Evolutionary conservation across 2,797 vertebrate genomes (phyloP), one percentile per base, ranked within the genome.

Genomic region (Anguilla anguilla): DNA sequence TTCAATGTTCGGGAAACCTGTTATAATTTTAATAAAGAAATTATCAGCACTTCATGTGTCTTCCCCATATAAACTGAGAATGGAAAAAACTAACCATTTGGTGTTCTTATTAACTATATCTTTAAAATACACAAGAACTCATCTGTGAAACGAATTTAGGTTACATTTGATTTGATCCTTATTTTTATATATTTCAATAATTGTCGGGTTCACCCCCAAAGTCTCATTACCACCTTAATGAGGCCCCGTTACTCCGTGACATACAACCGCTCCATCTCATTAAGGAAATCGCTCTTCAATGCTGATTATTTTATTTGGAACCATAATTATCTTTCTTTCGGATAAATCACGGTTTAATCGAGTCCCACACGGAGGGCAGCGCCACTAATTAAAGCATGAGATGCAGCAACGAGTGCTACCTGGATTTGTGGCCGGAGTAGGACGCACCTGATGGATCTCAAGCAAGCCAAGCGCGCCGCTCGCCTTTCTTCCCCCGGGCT

Each of bases 271-370:
- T 98, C 97, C 96, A 95, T 97, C 97, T 99, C 97, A 98, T 99
- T 98, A 99, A 97, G 97, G 97, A 98, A 98, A 99, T 98, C 97
- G 97, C 98, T 98, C 98, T 98, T 98, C 98, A 98, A 98, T 98
- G 98, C 97, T 98, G 98, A 99, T 99, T 99, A 99, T 99, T 98
- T 98, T 98, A 98, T 99, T 99, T 98, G 97, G 97, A 96, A 96
- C 96, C 96, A 97, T 99, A 99, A 99, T 99, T 98, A 98, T 98
- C 98, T 98, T 98, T 98, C 97, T 98, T 98, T 98, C 96, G 97
- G 97, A 98, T 98, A 97, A 98, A 98, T 98, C 98, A 99, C 97
- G 97, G 96, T 97, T 97, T 98, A 98, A 98, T 99, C 96, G 97
- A 97, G 97, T 98, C 97, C 97, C 97, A 96, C 97, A 95, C 97